Conservation (phyloP, 2,888 invertebrate species). For the Andrena bucephala region DNA sequence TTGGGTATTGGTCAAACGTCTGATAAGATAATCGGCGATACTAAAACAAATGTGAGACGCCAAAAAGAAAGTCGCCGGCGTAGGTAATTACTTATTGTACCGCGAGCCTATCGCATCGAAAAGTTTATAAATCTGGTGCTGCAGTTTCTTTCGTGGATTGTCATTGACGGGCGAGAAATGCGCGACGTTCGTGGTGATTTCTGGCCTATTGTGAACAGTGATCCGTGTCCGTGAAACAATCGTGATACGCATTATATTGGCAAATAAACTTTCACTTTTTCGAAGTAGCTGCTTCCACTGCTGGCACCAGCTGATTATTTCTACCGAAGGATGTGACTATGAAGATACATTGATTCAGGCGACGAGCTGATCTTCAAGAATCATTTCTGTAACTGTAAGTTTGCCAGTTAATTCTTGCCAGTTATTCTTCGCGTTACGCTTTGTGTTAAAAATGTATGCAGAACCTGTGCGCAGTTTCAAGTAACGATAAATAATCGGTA, state of each 20-base stretch:
- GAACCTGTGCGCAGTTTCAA: background rate
- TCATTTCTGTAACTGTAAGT: conserved; percentile 25
- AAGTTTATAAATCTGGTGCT: background rate
- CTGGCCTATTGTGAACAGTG: conserved; percentile 15
- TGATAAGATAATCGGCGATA: conserved; percentile 67
- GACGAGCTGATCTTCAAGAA: background rate
- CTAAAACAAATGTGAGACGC: conserved; percentile 34
- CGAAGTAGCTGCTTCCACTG: no score
- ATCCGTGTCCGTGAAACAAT: conserved; percentile 34
- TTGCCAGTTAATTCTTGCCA: background rate
- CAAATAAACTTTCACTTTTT: conserved; percentile 25
- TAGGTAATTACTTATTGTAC: conserved; percentile 13
- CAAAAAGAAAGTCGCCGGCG: conserved; percentile 3
- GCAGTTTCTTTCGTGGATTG: background rate
- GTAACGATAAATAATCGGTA: background rate
- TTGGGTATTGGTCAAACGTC: conserved; percentile 6
- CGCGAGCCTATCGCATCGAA: background rate
- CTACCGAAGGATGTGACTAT: conserved; percentile 6
- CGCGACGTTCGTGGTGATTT: background rate
- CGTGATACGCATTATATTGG: conserved; percentile 12
- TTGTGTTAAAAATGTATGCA: no score
- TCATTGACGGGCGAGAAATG: background rate
- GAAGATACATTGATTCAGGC: conserved; percentile 2
- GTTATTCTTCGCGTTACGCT: no score
- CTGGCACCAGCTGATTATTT: background rate